Base-by-base conservation (phyloP, 2,113 vertebrate species). In the Microcebus ravelobensis region DNA sequence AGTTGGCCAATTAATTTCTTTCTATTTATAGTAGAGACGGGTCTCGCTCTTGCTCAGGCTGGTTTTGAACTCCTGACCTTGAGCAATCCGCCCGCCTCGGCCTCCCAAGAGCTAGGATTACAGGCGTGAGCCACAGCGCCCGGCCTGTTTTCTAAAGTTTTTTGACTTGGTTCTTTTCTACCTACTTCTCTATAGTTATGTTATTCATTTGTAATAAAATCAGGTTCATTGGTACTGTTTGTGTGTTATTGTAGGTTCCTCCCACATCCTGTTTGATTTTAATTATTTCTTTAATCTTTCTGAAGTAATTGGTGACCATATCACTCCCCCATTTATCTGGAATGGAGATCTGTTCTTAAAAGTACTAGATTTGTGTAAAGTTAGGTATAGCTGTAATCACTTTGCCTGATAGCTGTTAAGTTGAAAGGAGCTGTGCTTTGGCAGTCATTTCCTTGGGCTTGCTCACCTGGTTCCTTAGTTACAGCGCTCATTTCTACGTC, bases 391-490 rank as follows among this genome's bases (percentile, higher is more conserved):
- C 34, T 95, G 4, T 57, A 50, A 80, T 91, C 81, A 55, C n/a
- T 71, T 91, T 87, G 82, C 45, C 39, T 91, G 42, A 61, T 34
- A 71, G 87, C 68, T 93, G 52, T 73, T 94, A 55, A 59, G 15
- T 36, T 63, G 39, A 59, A 90, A 92, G 76, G 45, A 89, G 25
- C 63, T 90, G 29, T 34, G 67, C 45, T 39, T 63, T 86, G 52
- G 82, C 80, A 42, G 45, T 71, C 29, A 34, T 70, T 94, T 86
- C 83, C 93, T 77, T 59, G 91, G 89, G 95, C 52, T 94, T 55
- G 36, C 88, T 96, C 17, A 4, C 74, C 31, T 92, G 50, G 67
- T 70, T 97, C 45, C 97, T 91, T 95, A 80, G 93, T 88, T 89
- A 93, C 73, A 83, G 36, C n/a, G 92, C 42, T 91, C 45, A 39